Conservation (phyloP, 2,888 invertebrate species). For the Cepaea hortensis region DNA sequence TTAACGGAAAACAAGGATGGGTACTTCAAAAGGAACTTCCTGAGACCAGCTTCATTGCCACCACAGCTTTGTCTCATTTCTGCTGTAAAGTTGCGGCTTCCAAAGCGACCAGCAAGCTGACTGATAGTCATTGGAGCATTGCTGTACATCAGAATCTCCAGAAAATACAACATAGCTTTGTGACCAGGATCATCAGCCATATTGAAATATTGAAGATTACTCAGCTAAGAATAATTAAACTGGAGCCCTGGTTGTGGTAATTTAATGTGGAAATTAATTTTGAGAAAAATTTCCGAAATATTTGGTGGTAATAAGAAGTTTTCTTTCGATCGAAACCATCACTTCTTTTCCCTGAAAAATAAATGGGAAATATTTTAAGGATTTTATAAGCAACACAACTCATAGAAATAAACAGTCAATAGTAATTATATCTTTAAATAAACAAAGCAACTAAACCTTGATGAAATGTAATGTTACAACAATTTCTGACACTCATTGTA, state of each 20-base stretch:
- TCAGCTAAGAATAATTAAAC: conserved; percentile 23
- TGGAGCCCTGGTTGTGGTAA: not conserved
- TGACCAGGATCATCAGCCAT: conserved; percentile 77
- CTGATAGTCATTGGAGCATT: conserved; percentile 92
- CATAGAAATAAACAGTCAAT: conserved; percentile 10
- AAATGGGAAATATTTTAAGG: too few species aligned
- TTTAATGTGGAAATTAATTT: not conserved
- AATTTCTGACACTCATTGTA: too few species aligned
- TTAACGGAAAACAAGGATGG: conserved; percentile 96
- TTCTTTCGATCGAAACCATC: conserved; percentile 47
- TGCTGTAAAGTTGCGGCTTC: conserved; percentile 98
- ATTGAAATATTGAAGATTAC: conserved; percentile 44
- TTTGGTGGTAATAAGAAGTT: conserved; percentile 34
- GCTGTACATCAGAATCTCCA: conserved; percentile 97
- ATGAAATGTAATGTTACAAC: too few species aligned
- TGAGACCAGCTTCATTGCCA: conserved; percentile 94
- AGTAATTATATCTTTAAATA: too few species aligned
- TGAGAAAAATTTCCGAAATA: not conserved
- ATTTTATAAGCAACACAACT: not conserved
- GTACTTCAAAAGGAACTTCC: conserved; percentile 96
- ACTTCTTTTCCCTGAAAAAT: conserved; percentile 41
- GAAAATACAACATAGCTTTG: conserved; percentile 90
- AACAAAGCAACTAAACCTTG: too few species aligned
- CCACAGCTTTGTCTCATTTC: conserved; percentile 88
- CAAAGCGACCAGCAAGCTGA: conserved; percentile 98